Percentiles rank a stretch among this genome's conserved stretches.
phyloP scores from a whole-genome alignment of 1,140 invertebrate species.

The Mya arenaria region DNA sequence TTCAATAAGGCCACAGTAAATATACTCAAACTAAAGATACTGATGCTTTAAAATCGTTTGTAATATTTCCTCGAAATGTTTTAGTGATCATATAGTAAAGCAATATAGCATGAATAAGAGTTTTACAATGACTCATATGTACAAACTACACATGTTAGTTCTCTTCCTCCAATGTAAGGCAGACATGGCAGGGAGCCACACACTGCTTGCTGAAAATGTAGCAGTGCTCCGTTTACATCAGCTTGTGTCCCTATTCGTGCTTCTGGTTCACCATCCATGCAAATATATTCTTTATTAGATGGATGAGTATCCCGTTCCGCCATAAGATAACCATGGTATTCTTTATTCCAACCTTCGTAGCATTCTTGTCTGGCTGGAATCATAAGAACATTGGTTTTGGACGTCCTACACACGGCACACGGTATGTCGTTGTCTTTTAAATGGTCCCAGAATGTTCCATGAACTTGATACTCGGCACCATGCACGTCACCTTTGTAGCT shows the following conservation, averaged over 20 bases:
- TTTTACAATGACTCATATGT: no score
- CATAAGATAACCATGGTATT: slow-evolving; percentile 66
- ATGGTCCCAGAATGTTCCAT: no score
- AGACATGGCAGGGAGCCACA: slow-evolving; percentile 59
- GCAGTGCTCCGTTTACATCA: slow-evolving; percentile 53
- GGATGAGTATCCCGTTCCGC: slow-evolving; percentile 26
- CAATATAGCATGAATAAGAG: no score
- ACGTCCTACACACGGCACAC: slow-evolving; percentile 47
- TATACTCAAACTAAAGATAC: no score
- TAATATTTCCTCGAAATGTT: no score
- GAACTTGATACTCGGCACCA: slow-evolving; percentile 13
- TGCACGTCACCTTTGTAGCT: neutral
- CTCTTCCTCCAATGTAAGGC: slow-evolving; percentile 51
- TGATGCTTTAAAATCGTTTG: no score
- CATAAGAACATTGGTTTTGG: slow-evolving; percentile 49
- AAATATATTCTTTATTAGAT: slow-evolving; percentile 51
- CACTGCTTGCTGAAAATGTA: slow-evolving; percentile 46
- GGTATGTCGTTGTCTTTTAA: slow-evolving; percentile 48
- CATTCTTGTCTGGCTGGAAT: slow-evolving; percentile 63
- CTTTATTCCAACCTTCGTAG: slow-evolving; percentile 54
- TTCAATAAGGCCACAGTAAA: no score
- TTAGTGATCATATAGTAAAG: no score
- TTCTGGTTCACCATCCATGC: slow-evolving; percentile 60
- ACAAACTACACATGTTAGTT: slow-evolving; percentile 56
- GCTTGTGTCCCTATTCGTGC: slow-evolving; percentile 24